Percentiles rank a stretch among this genome's conserved stretches.
These are phyloP conservation scores for Magallana gigas DNA, from an alignment of 1,140 invertebrate species.

Conservation along the genomic window DNA sequence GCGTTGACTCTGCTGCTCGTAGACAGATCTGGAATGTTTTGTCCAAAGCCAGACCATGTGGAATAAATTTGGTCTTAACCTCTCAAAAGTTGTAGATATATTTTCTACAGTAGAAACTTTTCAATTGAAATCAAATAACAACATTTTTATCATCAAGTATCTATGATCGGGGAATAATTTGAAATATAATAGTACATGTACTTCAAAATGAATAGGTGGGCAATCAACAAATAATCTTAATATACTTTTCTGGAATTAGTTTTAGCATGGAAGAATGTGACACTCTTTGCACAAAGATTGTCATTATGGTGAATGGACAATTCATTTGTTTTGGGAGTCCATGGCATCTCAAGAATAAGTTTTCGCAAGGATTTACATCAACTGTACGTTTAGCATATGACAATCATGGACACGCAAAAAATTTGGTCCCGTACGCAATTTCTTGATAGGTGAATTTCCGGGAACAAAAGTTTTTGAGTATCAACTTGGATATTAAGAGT, in stretches of 20 bases:
- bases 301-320: constrained; percentile 80
- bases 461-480: constrained; percentile 82
- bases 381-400: constrained; percentile 65
- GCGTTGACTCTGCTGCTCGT: constrained; percentile 79
- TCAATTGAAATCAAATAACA: no score
- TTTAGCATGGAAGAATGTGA: constrained; percentile 81
- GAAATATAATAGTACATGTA: no score
- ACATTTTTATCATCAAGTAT: no score
- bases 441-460: constrained; percentile 60
- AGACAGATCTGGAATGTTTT: constrained; percentile 78
- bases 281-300: constrained; percentile 79
- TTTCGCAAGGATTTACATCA: constrained; percentile 76
- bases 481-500: constrained; percentile 84
- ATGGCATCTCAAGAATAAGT: constrained; percentile 79
- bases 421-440: constrained; percentile 47
- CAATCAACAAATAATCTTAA: no score
- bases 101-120: no score
- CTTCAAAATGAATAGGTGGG: no score
- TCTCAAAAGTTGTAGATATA: constrained; percentile 69
- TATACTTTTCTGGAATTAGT: no score
- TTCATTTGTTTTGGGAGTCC: constrained; percentile 78
- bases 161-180: no score
- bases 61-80: constrained; percentile 70
- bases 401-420: constrained; percentile 14
- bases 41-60: constrained; percentile 63